phyloP scores from a whole-genome alignment of 1,140 invertebrate species.

The Drosophila sp. region DNA sequence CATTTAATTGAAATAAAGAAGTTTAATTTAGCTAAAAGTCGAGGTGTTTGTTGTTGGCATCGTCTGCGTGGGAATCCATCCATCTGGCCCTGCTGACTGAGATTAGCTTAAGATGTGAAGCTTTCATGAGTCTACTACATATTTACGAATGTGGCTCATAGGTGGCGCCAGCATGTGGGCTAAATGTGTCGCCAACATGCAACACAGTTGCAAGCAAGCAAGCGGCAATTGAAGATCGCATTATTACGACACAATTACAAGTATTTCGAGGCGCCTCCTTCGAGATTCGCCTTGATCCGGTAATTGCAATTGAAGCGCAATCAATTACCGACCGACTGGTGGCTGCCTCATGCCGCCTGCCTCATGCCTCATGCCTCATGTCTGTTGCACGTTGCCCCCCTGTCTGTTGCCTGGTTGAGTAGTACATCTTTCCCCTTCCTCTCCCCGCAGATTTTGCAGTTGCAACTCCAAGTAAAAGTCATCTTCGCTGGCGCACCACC shows the following conservation, averaged over 20 bases:
- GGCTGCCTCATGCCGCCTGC: conserved; percentile 4
- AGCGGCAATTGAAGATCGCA: conserved; percentile 51
- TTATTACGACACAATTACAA: conserved; percentile 83
- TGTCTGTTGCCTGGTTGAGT: not conserved
- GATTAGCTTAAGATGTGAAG: conserved; percentile 19
- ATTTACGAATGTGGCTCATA: conserved; percentile 44
- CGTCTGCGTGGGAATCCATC: conserved; percentile 62
- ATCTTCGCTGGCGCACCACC: conserved; percentile 30
- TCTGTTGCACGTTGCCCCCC: not conserved
- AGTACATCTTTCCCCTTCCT: not conserved
- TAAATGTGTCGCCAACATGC: conserved; percentile 57
- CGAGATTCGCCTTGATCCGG: conserved; percentile 32
- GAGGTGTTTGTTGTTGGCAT: conserved; percentile 65
- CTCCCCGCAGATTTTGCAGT: not conserved
- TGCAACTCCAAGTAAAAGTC: conserved; percentile 65
- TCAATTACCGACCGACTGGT: conserved; percentile 82
- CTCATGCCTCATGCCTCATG: not conserved
- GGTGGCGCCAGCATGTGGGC: conserved; percentile 69
- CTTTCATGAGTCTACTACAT: not conserved
- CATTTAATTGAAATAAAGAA: conserved; percentile 82
- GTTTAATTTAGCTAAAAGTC: conserved; percentile 77
- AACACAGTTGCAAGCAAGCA: conserved; percentile 9
- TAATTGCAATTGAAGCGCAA: conserved; percentile 84
- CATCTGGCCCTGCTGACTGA: conserved; percentile 21
- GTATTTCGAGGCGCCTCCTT: conserved; percentile 28